Base-by-base conservation (phyloP, 2,888 invertebrate genomes). In the Lapara coniferarum region DNA sequence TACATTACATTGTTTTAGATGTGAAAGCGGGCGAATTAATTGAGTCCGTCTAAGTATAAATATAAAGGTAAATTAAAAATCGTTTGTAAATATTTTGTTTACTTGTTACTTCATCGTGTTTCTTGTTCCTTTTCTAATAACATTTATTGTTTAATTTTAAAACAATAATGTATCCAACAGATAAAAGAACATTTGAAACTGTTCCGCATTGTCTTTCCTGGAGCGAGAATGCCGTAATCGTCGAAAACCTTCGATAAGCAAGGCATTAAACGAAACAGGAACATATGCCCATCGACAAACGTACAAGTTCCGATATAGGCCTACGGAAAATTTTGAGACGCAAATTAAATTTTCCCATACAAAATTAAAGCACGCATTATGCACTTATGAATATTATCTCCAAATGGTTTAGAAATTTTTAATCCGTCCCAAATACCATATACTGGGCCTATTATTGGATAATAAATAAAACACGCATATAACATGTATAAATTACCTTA, bases 401-500 rank as follows among this genome's bases (percentile, higher is more conserved):
- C 30, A 52, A 56, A 66, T 16, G 49, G 19, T 70, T 57, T 66
- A 16, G 68, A 68, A 69, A 59, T 68, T 63, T 72, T 55, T 55
- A 63, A 70, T 70, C 69, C 63, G 58, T 66, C 70, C 71, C 68
- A 72, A 71, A 74, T 72, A 68, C 70, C 66, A n/a, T 55, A 25
- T 55, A 55, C 67, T 68, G 59, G 70, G 66, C 66, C 71, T 68
- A 73, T 76, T 75, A 76, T 76, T 76, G 55, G 46, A 63, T 55
- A 72, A 77, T 73, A 79, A 79, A 79, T 81, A 72, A 71, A 81
- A 80, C 81, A 75, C 74, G 73, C 79, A 77, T 77, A 78, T 76
- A 74, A 78, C 75, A 76, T 79, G 77, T 73, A 84, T 81, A 81
- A 78, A 82, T 85, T 85, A 81, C 73, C 81, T 85, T 89, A 86